Percentiles rank a stretch among this genome's conserved stretches.
These are phyloP conservation scores for Polyploca ridens DNA, from an alignment of 2,888 invertebrate genomes.

Conservation along the genomic window DNA sequence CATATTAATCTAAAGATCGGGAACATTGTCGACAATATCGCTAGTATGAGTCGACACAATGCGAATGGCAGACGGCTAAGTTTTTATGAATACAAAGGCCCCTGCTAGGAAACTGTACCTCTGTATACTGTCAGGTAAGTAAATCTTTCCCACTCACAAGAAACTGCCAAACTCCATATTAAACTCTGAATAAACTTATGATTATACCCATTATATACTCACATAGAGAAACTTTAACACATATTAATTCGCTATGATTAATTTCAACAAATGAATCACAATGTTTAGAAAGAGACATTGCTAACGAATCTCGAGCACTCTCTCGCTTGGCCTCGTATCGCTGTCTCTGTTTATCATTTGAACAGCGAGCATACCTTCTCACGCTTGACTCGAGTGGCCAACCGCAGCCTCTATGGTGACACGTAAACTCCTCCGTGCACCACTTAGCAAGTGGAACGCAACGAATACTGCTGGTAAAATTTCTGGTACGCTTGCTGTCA, in stretches of 20 bases:
- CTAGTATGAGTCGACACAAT: constrained; percentile 35
- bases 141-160: constrained; percentile 12
- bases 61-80: constrained; percentile 28
- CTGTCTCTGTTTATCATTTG: constrained; percentile 17
- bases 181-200: no score
- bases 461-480: constrained; percentile 54
- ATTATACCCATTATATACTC: neutral
- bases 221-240: neutral
- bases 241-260: constrained; percentile 1
- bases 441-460: constrained; percentile 69
- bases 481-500: constrained; percentile 29
- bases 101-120: neutral
- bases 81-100: no score
- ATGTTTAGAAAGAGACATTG: constrained; percentile 10
- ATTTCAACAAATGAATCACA: constrained; percentile 12
- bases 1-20: constrained; percentile 29
- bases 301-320: constrained; percentile 4
- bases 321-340: constrained; percentile 12
- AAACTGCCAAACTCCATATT: neutral
- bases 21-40: constrained; percentile 21
- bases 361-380: constrained; percentile 38
- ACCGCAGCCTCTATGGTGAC: constrained; percentile 59
- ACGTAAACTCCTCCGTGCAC: constrained; percentile 70
- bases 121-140: constrained; percentile 24
- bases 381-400: constrained; percentile 25